These are phyloP conservation scores for Tylochromis polylepis DNA, from an alignment of 2,113 vertebrate species.

Conservation along the genomic window DNA sequence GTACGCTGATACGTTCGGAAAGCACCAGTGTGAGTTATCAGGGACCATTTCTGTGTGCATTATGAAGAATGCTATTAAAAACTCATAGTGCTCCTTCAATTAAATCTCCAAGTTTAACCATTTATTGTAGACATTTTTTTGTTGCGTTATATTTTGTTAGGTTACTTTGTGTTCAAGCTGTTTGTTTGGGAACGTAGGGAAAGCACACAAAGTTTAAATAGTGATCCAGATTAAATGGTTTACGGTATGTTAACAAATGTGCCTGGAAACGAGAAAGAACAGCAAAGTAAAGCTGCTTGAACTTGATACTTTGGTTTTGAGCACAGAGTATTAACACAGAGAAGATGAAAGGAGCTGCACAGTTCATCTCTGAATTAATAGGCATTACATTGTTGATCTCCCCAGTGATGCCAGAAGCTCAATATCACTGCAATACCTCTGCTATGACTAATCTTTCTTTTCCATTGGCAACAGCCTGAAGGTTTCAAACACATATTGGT, in stretches of 20 bases:
- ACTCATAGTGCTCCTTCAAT: neutral
- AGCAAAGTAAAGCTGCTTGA: neutral
- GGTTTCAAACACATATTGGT: neutral
- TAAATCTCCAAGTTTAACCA: neutral
- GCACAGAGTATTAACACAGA: neutral
- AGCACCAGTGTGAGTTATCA: neutral
- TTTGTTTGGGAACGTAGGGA: neutral
- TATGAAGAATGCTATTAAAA: neutral
- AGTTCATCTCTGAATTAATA: constrained; percentile 19
- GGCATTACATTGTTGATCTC: constrained; percentile 36
- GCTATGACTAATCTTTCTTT: constrained; percentile 51
- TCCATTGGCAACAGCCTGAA: constrained; percentile 5
- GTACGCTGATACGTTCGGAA: neutral
- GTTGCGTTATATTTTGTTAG: neutral
- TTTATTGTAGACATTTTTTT: neutral
- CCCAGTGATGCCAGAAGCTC: constrained; percentile 19
- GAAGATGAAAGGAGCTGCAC: constrained; percentile 23
- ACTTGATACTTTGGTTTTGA: neutral
- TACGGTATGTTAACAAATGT: neutral
- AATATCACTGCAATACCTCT: constrained; percentile 24
- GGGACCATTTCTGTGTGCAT: neutral
- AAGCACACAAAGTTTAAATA: neutral
- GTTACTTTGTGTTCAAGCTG: neutral
- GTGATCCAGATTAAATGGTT: neutral
- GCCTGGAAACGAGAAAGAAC: neutral